Conservation (phyloP, 2,888 invertebrate species). For the Sylvicola fuscatus region DNA sequence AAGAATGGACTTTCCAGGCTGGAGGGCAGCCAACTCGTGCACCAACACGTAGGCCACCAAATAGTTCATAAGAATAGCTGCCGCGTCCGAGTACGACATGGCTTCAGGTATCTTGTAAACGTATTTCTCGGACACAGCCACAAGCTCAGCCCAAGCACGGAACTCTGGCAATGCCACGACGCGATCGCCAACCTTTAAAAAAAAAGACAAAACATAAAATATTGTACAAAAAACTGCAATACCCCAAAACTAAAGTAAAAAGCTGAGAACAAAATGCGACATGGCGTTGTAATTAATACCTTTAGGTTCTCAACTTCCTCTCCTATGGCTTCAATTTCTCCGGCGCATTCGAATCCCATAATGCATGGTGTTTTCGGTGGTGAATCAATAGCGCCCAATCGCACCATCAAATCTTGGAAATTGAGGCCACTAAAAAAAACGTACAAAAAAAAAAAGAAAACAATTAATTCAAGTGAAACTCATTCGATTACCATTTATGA, state of each 20-base stretch:
- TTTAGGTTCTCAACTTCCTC: conserved; percentile 60
- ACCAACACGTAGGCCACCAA: conserved; percentile 68
- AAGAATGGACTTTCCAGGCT: conserved; percentile 58
- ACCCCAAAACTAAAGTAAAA: not conserved
- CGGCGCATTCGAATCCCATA: conserved; percentile 75
- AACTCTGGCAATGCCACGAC: conserved; percentile 72
- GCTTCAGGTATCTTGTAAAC: conserved; percentile 58
- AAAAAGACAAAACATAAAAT: not conserved
- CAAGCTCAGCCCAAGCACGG: conserved; percentile 72
- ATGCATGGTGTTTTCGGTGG: conserved; percentile 79
- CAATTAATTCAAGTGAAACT: not conserved
- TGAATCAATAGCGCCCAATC: conserved; percentile 71
- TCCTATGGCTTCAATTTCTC: conserved; percentile 57
- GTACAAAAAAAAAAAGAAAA: not conserved
- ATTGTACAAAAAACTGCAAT: too few species aligned
- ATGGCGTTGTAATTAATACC: conserved; percentile 28
- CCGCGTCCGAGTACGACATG: conserved; percentile 59
- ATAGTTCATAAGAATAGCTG: conserved; percentile 70
- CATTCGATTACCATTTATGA: not conserved
- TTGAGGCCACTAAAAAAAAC: conserved; percentile 49
- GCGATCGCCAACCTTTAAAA: conserved; percentile 47
- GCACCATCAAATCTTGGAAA: conserved; percentile 75
- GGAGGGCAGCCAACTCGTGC: conserved; percentile 61
- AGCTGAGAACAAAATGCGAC: not conserved
- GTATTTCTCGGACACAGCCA: conserved; percentile 56